phyloP scores from a whole-genome alignment of 2,888 invertebrate genomes.

The Panopea generosa region DNA sequence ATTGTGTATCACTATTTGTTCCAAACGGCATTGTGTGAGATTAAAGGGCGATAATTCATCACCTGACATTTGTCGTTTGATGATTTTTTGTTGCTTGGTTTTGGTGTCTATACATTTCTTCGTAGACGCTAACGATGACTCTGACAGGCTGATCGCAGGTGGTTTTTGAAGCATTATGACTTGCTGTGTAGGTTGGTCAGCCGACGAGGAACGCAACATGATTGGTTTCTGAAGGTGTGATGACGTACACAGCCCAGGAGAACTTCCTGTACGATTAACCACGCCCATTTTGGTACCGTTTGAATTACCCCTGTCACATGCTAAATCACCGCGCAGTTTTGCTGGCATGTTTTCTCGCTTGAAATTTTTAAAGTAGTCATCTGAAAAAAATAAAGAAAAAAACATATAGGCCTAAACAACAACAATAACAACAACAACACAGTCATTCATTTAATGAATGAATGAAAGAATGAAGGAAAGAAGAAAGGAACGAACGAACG shows the following conservation, averaged over 20 bases:
- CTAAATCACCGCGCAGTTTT: constrained; percentile 16
- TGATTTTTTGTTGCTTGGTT: constrained; percentile 68
- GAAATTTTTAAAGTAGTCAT: constrained; percentile 56
- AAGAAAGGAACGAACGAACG: not conserved
- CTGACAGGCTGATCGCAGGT: constrained; percentile 64
- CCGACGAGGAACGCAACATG: constrained; percentile 61
- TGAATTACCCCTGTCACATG: constrained; percentile 7
- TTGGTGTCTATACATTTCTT: constrained; percentile 65
- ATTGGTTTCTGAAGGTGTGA: constrained; percentile 48
- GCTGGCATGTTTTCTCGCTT: constrained; percentile 23
- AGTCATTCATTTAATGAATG: not conserved
- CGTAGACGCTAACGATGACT: constrained; percentile 61
- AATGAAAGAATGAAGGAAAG: not conserved
- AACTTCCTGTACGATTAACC: constrained; percentile 45
- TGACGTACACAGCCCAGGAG: constrained; percentile 30
- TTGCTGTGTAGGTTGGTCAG: constrained; percentile 70
- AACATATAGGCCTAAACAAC: too few species aligned
- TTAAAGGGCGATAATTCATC: constrained; percentile 73
- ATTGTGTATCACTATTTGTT: constrained; percentile 77
- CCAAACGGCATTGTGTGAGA: constrained; percentile 69
- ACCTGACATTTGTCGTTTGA: constrained; percentile 72
- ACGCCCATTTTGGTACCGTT: constrained; percentile 20
- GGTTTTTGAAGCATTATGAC: constrained; percentile 75
- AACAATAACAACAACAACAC: too few species aligned
- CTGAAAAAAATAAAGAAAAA: constrained; percentile 37